A percentile compares a stretch with the other conserved stretches of the same genome.
phyloP scores from a whole-genome alignment of 2,797 vertebrate species.

The Cynodonichthys magdalenae region DNA sequence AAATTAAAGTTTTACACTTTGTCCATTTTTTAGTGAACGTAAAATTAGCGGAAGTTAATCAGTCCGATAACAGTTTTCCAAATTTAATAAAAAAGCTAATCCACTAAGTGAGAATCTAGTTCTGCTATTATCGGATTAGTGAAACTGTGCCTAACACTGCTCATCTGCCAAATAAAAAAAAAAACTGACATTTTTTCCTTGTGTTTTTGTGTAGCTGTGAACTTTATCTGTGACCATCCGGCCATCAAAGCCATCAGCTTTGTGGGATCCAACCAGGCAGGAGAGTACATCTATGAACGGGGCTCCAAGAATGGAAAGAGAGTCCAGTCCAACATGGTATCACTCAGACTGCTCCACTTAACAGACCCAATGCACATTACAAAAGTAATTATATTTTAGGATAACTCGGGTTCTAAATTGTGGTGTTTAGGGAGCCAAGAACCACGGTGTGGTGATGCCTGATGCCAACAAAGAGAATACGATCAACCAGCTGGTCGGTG shows the following conservation, averaged over 20 bases:
- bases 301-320: constrained; percentile 96
- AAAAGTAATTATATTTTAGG: constrained; percentile 5
- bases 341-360: background rate
- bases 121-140: no score
- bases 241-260: constrained; percentile 98
- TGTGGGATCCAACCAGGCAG: constrained; percentile 97
- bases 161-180: background rate
- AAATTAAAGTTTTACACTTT: no score
- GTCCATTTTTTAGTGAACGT: no score
- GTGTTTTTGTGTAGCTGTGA: constrained; percentile 85
- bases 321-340: constrained; percentile 98
- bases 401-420: constrained; percentile 12
- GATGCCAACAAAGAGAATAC: constrained; percentile 99
- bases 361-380: background rate
- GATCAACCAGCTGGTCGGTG: constrained; percentile 96
- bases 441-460: constrained; percentile 98
- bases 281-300: constrained; percentile 89
- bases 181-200: constrained; percentile 5
- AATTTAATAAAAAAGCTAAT: no score
- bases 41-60: no score
- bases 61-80: no score
- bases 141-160: no score
- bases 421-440: constrained; percentile 91
- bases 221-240: constrained; percentile 96
- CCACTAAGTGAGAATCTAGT: no score